Percentiles rank a stretch among this genome's conserved stretches.
Evolutionary conservation across 2,113 vertebrate species (phyloP).

Genomic region (Uria lomvia): DNA sequence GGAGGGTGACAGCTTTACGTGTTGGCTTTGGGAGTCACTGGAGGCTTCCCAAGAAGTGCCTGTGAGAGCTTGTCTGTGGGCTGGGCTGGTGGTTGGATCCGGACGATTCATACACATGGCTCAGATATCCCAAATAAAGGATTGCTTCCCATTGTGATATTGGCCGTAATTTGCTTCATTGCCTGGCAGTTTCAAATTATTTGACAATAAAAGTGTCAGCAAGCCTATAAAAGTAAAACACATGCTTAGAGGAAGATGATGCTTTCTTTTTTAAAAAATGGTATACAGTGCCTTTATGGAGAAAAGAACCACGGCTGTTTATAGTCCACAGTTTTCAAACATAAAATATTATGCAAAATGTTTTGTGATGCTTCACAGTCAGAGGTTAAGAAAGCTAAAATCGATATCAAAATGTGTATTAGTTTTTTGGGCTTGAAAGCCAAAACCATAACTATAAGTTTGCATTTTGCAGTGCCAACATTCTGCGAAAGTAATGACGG

Average conservation of each 20-base stretch:
- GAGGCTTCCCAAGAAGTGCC: background rate
- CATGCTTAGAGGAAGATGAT: slow-evolving; percentile 36
- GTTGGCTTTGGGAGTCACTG: background rate
- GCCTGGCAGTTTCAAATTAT: slow-evolving; percentile 55
- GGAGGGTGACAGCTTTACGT: background rate
- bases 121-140: slow-evolving; percentile 40
- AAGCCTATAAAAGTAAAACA: slow-evolving; percentile 52
- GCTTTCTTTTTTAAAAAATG: background rate
- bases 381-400: slow-evolving; percentile 22
- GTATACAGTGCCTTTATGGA: background rate
- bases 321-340: background rate
- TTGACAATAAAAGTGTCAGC: slow-evolving; percentile 62
- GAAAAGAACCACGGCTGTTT: background rate
- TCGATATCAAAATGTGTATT: background rate
- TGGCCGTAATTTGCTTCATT: slow-evolving; percentile 49
- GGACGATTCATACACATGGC: background rate
- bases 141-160: slow-evolving; percentile 52
- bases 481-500: background rate
- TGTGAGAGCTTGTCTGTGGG: slow-evolving; percentile 42
- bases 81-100: slow-evolving; percentile 4
- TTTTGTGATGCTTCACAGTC: background rate
- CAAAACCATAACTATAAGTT: background rate
- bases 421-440: background rate
- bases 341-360: background rate
- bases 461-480: background rate